Evolutionary conservation across 2,888 invertebrate genomes (phyloP).

Genomic region (Melanchra persicariae): DNA sequence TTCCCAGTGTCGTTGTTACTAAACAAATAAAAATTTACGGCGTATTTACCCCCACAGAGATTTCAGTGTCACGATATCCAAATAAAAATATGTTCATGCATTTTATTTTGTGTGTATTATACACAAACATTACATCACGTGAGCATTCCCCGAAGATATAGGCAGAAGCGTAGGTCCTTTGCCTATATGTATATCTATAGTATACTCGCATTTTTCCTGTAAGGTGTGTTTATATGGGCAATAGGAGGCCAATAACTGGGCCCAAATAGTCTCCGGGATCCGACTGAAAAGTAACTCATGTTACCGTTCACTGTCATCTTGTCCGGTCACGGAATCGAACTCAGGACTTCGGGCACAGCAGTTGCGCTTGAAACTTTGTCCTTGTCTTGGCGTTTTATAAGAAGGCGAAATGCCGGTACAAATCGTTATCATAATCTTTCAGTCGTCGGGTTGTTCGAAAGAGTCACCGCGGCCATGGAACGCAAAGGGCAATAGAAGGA

Average conservation of each 20-base stretch:
- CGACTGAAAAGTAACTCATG: background rate
- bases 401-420: too few species aligned
- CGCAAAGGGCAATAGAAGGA: too few species aligned
- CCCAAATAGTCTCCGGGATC: background rate
- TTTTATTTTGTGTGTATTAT: background rate
- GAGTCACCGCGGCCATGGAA: too few species aligned
- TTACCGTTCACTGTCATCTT: background rate
- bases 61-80: slow-evolving; percentile 10
- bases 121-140: background rate
- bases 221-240: background rate
- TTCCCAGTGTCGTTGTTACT: slow-evolving; percentile 12
- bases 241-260: background rate
- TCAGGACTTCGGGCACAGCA: too few species aligned
- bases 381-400: too few species aligned
- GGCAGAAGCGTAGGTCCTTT: background rate
- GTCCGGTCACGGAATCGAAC: background rate
- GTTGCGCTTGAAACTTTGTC: background rate
- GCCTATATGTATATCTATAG: background rate
- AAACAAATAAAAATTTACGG: slow-evolving; percentile 35
- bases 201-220: too few species aligned
- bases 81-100: background rate
- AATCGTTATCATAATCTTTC: too few species aligned
- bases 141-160: background rate
- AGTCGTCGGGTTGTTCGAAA: too few species aligned
- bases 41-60: slow-evolving; percentile 31